Percentiles rank a stretch among this genome's conserved stretches.
phyloP scores from a whole-genome alignment of 2,113 vertebrate genomes.

The Balaeniceps rex region DNA sequence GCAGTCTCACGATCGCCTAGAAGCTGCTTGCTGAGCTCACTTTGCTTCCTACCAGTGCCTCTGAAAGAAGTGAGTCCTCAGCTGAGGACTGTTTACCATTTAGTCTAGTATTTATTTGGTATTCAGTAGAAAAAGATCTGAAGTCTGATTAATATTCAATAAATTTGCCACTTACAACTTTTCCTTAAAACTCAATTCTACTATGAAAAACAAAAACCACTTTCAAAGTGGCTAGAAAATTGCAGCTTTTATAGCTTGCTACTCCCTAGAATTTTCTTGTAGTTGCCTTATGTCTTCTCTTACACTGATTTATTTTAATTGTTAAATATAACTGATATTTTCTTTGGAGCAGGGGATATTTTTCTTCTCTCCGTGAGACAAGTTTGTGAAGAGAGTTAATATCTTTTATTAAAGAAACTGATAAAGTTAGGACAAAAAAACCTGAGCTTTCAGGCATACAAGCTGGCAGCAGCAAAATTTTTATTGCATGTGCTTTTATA shows the following conservation, averaged over 20 bases:
- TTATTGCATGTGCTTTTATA: background rate
- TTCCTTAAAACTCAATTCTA: background rate
- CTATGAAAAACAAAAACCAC: background rate
- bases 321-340: background rate
- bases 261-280: background rate
- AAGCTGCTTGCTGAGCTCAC: background rate
- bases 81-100: background rate
- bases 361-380: background rate
- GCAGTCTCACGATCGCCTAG: background rate
- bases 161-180: background rate
- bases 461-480: background rate
- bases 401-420: slow-evolving; percentile 30
- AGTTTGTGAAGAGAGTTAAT: background rate
- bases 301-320: background rate
- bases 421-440: background rate
- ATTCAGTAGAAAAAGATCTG: background rate
- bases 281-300: background rate
- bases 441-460: background rate
- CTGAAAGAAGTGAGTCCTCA: background rate
- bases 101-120: background rate
- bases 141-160: background rate
- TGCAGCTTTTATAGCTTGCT: background rate
- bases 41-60: background rate
- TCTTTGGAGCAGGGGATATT: background rate
- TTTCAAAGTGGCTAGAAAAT: background rate